A percentile compares a stretch with the other conserved stretches of the same genome.
Evolutionary conservation across 1,140 invertebrate species (phyloP).

Genomic region (Trachelipus rathkii): DNA sequence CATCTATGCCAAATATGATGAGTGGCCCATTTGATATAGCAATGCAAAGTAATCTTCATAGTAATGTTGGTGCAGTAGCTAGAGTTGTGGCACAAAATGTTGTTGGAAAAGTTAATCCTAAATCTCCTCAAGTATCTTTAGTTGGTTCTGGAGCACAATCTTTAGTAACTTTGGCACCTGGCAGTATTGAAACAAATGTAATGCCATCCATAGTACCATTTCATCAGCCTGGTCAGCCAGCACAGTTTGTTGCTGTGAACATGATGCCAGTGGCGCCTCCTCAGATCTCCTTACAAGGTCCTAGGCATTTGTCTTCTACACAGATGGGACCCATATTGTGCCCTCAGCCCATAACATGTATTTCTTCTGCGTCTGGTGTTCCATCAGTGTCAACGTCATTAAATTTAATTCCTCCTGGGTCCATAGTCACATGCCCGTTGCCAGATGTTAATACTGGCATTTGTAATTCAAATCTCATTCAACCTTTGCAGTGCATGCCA

Average conservation of each 20-base stretch:
- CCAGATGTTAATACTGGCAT: neutral
- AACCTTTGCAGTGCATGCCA: neutral
- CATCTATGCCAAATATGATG: constrained; percentile 30
- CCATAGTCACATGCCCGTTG: neutral
- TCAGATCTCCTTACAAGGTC: constrained; percentile 23
- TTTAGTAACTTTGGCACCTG: constrained; percentile 45
- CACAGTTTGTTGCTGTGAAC: constrained; percentile 36
- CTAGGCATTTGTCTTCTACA: constrained; percentile 6
- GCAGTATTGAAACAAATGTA: constrained; percentile 36
- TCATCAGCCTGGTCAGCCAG: constrained; percentile 27
- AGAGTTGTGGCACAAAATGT: constrained; percentile 30
- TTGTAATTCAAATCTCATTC: neutral
- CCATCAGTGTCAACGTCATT: neutral
- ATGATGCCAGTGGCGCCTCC: constrained; percentile 31
- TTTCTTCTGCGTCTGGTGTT: neutral
- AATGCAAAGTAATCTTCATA: constrained; percentile 25
- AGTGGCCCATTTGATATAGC: constrained; percentile 24
- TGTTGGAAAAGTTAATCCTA: constrained; percentile 33
- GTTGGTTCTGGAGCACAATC: constrained; percentile 44
- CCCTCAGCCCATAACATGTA: neutral
- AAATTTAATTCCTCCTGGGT: constrained; percentile 7
- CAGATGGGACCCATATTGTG: neutral
- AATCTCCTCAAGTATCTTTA: constrained; percentile 27
- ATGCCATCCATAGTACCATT: constrained; percentile 31
- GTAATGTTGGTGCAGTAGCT: constrained; percentile 28